These are phyloP conservation scores for Astreopora myriophthalma DNA, from an alignment of 64 coral and sea anemone genomes.

Conservation along the genomic window DNA sequence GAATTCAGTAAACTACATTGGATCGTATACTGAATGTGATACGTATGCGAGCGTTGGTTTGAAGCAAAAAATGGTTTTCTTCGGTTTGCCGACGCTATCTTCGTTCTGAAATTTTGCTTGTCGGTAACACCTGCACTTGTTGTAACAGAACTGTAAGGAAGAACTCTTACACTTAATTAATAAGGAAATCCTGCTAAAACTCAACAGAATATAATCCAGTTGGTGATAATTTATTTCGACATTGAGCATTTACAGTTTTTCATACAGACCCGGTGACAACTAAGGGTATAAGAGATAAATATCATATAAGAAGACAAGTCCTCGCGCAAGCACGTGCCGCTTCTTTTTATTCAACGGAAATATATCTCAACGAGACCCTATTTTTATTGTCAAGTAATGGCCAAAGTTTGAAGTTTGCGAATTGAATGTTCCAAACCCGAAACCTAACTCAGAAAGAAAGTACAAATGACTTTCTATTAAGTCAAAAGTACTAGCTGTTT, in stretches of 20 bases:
- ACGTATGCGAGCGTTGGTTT: neutral
- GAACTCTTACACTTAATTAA: neutral
- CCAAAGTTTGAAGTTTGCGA: neutral
- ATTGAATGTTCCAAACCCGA: neutral
- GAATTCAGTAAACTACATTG: neutral
- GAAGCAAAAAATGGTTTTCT: too few relatives aligned
- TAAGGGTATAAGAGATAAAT: neutral
- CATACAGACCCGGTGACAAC: too few relatives aligned
- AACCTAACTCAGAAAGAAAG: too few relatives aligned
- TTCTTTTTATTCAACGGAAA: neutral
- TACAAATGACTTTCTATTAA: neutral
- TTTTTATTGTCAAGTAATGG: neutral
- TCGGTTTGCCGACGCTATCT: too few relatives aligned
- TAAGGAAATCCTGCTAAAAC: neutral
- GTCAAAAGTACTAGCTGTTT: neutral
- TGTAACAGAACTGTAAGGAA: neutral
- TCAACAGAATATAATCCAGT: neutral
- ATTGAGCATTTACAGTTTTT: too few relatives aligned
- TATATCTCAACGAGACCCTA: neutral
- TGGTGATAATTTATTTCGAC: neutral
- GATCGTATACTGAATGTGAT: neutral
- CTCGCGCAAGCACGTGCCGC: neutral
- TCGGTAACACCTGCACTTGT: neutral
- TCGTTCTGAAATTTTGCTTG: neutral
- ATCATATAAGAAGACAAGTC: neutral